Conservation (phyloP, 64 coral and sea anemone genomes). For the Pachyseris speciosa region DNA sequence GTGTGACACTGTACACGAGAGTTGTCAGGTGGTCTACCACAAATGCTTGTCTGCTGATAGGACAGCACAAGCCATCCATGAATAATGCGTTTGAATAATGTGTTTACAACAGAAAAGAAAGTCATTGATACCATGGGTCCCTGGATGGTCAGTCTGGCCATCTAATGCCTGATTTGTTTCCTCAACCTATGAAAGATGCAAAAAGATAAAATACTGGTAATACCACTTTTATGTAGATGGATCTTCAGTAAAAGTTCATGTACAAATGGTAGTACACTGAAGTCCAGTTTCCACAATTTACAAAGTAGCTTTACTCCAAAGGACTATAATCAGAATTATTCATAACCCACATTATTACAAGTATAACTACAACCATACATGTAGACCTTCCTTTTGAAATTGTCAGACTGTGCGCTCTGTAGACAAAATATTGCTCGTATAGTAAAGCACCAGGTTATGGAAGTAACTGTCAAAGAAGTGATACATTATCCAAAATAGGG, state of each 20-base stretch:
- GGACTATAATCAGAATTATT: slow-evolving; percentile 38
- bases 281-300: slow-evolving; percentile 27
- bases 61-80: slow-evolving; percentile 18
- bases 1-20: neutral
- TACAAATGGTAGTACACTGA: slow-evolving; percentile 30
- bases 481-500: slow-evolving; percentile 51
- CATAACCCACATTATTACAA: slow-evolving; percentile 15
- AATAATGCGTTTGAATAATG: slow-evolving; percentile 42
- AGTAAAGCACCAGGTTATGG: slow-evolving; percentile 19
- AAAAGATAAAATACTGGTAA: slow-evolving; percentile 47
- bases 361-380: slow-evolving; percentile 46
- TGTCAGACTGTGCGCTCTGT: slow-evolving; percentile 27
- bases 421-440: slow-evolving; percentile 25
- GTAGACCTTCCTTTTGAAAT: slow-evolving; percentile 39
- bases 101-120: slow-evolving; percentile 34
- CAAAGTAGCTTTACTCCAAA: slow-evolving; percentile 49
- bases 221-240: slow-evolving; percentile 26
- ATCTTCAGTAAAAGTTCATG: slow-evolving; percentile 22
- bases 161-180: slow-evolving; percentile 61
- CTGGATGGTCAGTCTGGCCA: slow-evolving; percentile 57
- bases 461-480: slow-evolving; percentile 42
- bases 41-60: slow-evolving; percentile 35
- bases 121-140: slow-evolving; percentile 59
- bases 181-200: slow-evolving; percentile 73
- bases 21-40: slow-evolving; percentile 2